Percentiles rank a stretch among this genome's conserved stretches.
These are phyloP conservation scores for Lagria hirta DNA, from an alignment of 2,888 invertebrate species.

Conservation along the genomic window DNA sequence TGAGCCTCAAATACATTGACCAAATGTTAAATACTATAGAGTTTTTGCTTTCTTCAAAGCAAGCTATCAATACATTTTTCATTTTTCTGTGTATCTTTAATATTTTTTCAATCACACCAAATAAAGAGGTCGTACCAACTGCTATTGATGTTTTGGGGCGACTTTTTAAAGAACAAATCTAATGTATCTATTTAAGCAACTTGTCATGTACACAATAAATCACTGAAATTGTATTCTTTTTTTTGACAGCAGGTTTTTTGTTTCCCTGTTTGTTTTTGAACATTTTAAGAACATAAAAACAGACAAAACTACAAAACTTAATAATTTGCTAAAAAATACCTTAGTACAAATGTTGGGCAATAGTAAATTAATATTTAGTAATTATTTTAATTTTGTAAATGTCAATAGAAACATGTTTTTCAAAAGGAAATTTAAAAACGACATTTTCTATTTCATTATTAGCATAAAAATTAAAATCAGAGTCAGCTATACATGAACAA, in stretches of 20 bases:
- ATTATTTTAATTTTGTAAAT: too few relatives aligned
- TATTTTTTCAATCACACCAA: not conserved
- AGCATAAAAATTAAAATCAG: too few relatives aligned
- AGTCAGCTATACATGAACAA: too few relatives aligned
- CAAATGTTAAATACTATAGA: constrained; percentile 1
- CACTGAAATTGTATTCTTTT: constrained; percentile 3
- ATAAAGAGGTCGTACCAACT: constrained; percentile 2
- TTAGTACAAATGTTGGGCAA: constrained; percentile 1
- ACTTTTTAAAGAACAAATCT: constrained; percentile 4
- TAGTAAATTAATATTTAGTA: too few relatives aligned
- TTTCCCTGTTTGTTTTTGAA: too few relatives aligned
- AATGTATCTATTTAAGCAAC: constrained; percentile 2
- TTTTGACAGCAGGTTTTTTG: not conserved
- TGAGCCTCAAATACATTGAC: constrained; percentile 26
- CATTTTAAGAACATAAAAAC: too few relatives aligned
- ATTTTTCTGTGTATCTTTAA: not conserved
- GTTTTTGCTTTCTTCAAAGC: constrained; percentile 3
- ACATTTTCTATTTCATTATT: too few relatives aligned
- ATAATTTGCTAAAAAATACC: not conserved
- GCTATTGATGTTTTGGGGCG: constrained; percentile 1
- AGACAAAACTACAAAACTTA: not conserved
- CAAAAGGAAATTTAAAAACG: too few relatives aligned
- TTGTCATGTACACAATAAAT: too few relatives aligned
- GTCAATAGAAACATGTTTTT: too few relatives aligned
- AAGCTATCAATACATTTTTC: not conserved